Base-by-base conservation (phyloP, 2,888 invertebrate genomes). In the Phymatocera aterrima region DNA sequence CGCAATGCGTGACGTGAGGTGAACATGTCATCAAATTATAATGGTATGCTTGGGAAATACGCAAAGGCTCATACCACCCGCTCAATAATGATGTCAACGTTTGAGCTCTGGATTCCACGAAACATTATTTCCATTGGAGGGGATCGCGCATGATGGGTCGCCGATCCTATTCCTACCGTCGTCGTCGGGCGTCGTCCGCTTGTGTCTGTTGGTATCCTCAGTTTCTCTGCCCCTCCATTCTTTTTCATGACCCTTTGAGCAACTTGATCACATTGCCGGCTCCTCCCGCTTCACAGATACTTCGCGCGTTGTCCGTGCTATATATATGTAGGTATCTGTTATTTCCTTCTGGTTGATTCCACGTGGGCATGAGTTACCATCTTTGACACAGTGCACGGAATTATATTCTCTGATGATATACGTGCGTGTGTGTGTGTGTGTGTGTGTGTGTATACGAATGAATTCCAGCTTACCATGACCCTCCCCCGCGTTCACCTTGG, bases 221-320 rank as follows among this genome's bases (percentile, higher is more conserved):
- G 3, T 12, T 57, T 43, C 46, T 43, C n/a, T 3, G 43, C 28
- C 31, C 60, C 2, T 15, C 6, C 28, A 21, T 28, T 46, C 40
- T 43, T 28, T 68, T 40, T 68, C 51, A 68, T 68, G 43, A 34
- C n/a, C 31, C 72, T 54, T 72, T 54, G 51, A 72, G 37, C 72
- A 51, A 51, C 51, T 34, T 10, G 72, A 72, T 51, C 48, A 34
- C 18, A 12, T 28, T 54, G 3, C 28, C 51, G 51, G 31, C 51
- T 70, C 51, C 37, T 51, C 3, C 48, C 51, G 24, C 34, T 72
- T 51, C 31, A 28, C 34, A 51, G 28, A 72, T 70, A 51, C 68
- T 68, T 46, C 34, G 18, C 64, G 21, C 34, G 18, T 37, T 34
- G 18, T 64, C 64, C 24, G 15, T n/a, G n/a, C n/a, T n/a, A n/a